These are phyloP conservation scores for Cantharis rustica DNA, from an alignment of 2,888 invertebrate species.

Conservation along the genomic window DNA sequence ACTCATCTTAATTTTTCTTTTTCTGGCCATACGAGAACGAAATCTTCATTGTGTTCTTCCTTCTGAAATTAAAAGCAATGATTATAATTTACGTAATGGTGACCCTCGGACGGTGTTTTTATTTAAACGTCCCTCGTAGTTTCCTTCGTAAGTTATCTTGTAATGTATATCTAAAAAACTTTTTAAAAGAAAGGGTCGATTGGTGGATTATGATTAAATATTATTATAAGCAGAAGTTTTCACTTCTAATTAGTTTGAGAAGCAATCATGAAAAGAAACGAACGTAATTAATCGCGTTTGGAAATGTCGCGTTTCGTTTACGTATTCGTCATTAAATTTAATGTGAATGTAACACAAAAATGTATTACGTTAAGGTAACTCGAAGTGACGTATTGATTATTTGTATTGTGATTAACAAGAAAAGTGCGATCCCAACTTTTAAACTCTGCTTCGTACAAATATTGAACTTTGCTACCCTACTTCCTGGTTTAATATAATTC, in stretches of 20 bases:
- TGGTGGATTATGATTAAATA: neutral
- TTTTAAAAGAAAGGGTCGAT: neutral
- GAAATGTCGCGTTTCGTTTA: neutral
- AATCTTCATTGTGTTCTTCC: neutral
- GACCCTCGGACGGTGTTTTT: neutral
- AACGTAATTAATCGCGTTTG: neutral
- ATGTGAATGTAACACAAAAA: neutral
- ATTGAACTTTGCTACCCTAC: conserved; percentile 41
- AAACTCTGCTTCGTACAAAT: conserved; percentile 38
- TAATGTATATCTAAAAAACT: neutral
- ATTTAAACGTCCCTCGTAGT: neutral
- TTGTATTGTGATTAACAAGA: neutral
- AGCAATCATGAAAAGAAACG: neutral
- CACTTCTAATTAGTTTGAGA: neutral
- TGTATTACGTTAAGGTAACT: neutral
- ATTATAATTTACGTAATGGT: neutral
- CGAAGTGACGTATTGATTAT: conserved; percentile 15
- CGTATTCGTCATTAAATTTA: neutral
- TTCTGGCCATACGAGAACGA: too few relatives aligned
- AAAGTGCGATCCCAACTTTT: conserved; percentile 4
- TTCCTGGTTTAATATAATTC: conserved; percentile 42
- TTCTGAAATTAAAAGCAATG: neutral
- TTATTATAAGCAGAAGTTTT: neutral
- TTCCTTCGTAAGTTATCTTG: neutral
- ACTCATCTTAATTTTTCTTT: too few relatives aligned